Base-by-base conservation (phyloP, 2,113 vertebrate genomes). In the Deroptyus accipitrinus region DNA sequence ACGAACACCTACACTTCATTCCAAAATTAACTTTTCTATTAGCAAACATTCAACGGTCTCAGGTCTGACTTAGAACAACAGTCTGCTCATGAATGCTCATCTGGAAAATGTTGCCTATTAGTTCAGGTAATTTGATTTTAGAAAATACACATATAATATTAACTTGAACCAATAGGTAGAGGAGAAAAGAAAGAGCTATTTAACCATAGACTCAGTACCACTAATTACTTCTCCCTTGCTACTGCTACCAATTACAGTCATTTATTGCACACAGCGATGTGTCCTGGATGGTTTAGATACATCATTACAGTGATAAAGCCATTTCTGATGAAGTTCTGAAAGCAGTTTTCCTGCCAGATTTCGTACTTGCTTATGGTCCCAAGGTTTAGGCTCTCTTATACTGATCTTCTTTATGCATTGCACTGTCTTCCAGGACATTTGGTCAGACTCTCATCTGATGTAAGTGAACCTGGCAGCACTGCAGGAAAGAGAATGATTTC, bases 21-120 rank as follows among this genome's bases (percentile, higher is more conserved):
- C 95, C 89, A 89, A 86, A 96, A 92, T 95, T 92, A 96, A 95
- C 83, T 95, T 73, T 77, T 95, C 75, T 95, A 92, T 96, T 92
- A 92, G 96, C 92, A 96, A 96, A 96, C 81, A 92, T 86, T 96
- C 59, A 37, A 49, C 0, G 1, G 64, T 92, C 81, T 93, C 78
- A 84, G 88, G 85, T 89, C 70, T 95, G 68, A 70, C 84, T 82
- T 75, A 83, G 83, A 96, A 91, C 81, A 93, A 72, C 84, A 91
- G 78, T 72, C 83, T 91, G 64, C 92, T 93, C 54, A 23, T 62
- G 69, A 95, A 94, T 48, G 46, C 78, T 79, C n/a, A 69, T 86
- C 8, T 12, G 86, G 67, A 95, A 75, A 81, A 82, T 16, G 37
- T 68, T 84, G 73, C 69, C 55, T 94, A 33, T 89, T 95, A 73